A percentile compares a stretch with the other conserved stretches of the same genome.
Evolutionary conservation across 1,140 invertebrate species (phyloP).

Genomic region (Rhynchophorus ferrugineus): DNA sequence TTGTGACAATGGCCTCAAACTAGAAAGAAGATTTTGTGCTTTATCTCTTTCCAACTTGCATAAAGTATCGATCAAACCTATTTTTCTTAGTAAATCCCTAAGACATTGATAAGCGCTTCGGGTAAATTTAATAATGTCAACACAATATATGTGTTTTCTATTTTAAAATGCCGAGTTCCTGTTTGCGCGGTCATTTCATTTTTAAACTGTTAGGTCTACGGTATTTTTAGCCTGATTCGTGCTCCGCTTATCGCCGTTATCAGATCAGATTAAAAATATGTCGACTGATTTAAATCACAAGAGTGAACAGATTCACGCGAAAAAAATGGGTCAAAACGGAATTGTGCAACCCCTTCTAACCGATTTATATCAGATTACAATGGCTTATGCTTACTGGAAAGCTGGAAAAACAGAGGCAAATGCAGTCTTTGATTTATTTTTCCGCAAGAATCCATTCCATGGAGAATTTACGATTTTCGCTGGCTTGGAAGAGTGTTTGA

Average conservation of each 20-base stretch:
- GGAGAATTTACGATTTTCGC: constrained; percentile 99
- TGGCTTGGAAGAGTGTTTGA: constrained; percentile 93
- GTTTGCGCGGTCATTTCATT: neutral
- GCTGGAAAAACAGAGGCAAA: constrained; percentile 81
- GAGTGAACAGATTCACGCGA: neutral
- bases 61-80: neutral
- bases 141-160: neutral
- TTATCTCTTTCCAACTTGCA: neutral
- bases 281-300: neutral
- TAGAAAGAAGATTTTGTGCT: neutral
- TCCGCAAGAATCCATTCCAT: constrained; percentile 94
- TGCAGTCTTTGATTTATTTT: constrained; percentile 96
- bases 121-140: neutral
- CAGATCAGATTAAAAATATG: neutral
- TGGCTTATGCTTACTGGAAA: constrained; percentile 99
- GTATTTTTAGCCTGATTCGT: neutral
- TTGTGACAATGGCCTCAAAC: no score
- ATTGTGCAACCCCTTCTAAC: constrained; percentile 73
- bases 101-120: no score
- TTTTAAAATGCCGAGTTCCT: neutral
- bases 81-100: no score
- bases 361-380: constrained; percentile 96
- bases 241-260: neutral
- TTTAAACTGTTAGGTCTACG: neutral
- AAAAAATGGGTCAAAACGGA: constrained; percentile 57